Evolutionary conservation across 2,888 invertebrate species (phyloP).

Genomic region (Spisula solida): DNA sequence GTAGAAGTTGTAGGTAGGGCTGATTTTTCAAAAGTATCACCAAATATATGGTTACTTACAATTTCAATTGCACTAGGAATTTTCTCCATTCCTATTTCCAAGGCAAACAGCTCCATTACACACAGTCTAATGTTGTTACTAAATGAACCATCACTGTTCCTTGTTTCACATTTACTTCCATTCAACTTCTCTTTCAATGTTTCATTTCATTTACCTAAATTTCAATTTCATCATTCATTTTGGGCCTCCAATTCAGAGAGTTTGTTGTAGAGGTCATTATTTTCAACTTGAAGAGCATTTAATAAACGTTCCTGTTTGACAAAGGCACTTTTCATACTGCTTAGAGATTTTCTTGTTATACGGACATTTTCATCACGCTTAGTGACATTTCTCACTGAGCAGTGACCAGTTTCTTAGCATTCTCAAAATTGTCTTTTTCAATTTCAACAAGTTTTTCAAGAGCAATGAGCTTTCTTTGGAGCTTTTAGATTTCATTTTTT

Average conservation of each 20-base stretch:
- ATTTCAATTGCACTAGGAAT: too few relatives aligned
- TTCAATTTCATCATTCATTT: neutral
- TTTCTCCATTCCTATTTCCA: too few relatives aligned
- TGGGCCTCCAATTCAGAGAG: neutral
- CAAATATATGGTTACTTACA: neutral
- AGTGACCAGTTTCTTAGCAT: neutral
- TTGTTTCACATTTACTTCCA: neutral
- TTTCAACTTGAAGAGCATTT: neutral
- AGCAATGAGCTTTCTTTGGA: neutral
- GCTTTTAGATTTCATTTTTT: neutral
- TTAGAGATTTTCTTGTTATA: neutral
- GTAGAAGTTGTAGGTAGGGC: constrained; percentile 3
- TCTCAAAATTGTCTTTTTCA: neutral
- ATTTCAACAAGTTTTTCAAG: neutral
- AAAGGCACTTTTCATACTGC: neutral
- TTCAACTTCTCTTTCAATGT: neutral
- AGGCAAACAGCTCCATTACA: too few relatives aligned
- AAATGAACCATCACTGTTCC: too few relatives aligned
- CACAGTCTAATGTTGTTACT: too few relatives aligned
- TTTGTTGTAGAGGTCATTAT: neutral
- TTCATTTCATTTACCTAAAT: neutral
- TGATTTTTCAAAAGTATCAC: neutral
- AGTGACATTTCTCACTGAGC: neutral
- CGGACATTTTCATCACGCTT: neutral
- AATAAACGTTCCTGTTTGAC: neutral